Evolutionary conservation across 2,888 invertebrate genomes (phyloP).

Genomic region (Caenorhabditis sinica): DNA sequence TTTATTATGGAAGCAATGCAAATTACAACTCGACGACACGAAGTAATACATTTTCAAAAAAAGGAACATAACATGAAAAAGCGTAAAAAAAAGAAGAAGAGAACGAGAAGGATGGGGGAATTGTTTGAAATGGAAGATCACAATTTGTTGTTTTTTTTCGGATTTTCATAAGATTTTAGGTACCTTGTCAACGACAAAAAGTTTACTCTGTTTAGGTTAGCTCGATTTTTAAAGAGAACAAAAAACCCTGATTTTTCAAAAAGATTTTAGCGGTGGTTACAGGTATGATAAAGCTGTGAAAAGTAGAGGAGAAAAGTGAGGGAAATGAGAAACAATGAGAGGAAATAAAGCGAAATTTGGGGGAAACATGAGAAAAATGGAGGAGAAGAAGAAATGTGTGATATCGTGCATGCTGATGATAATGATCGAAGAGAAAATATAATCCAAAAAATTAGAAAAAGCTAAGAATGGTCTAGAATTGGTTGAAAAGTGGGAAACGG

Average conservation of each 20-base stretch:
- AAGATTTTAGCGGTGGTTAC: not conserved
- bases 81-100: constrained; percentile 11
- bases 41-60: no score
- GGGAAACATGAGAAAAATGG: constrained; percentile 13
- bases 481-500: constrained; percentile 74
- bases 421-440: no score
- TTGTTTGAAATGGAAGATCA: constrained; percentile 38
- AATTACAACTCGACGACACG: no score
- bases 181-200: constrained; percentile 3
- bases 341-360: constrained; percentile 40
- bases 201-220: not conserved
- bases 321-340: constrained; percentile 9
- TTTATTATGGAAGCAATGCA: no score
- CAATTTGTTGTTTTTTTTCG: constrained; percentile 4
- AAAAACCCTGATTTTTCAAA: constrained; percentile 19
- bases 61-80: constrained; percentile 11
- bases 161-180: no score
- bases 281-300: constrained; percentile 32
- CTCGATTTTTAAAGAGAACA: not conserved
- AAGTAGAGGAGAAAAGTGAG: not conserved
- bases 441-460: constrained; percentile 12
- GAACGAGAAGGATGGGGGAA: constrained; percentile 1
- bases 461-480: constrained; percentile 59
- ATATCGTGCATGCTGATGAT: constrained; percentile 1
- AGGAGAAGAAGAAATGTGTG: constrained; percentile 26